These are phyloP conservation scores for Ptychochromis oligacanthus DNA, from an alignment of 2,113 vertebrate genomes.

Conservation along the genomic window DNA sequence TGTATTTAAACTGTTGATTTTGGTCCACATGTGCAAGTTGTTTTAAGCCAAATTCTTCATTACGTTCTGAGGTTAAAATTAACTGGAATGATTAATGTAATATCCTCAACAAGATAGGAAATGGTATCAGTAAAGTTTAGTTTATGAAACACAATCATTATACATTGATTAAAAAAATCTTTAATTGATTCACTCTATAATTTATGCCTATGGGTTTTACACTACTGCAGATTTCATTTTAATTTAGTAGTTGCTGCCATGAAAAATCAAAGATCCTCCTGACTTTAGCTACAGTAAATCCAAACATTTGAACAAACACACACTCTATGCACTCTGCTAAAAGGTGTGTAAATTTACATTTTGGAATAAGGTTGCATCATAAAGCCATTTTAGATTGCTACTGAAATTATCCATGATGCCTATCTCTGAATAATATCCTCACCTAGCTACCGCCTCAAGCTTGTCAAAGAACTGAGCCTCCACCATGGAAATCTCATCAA, in stretches of 20 bases:
- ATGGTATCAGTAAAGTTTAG: not conserved
- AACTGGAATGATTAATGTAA: not conserved
- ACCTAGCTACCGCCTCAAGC: constrained; percentile 93
- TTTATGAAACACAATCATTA: not conserved
- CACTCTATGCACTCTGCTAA: not conserved
- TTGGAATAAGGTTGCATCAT: not conserved
- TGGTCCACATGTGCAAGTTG: not conserved
- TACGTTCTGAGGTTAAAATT: not conserved
- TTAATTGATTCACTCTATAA: not conserved
- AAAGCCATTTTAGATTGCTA: not conserved
- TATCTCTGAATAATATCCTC: not conserved
- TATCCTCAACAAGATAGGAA: not conserved
- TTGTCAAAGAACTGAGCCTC: constrained; percentile 95
- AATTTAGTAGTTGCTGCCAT: not conserved
- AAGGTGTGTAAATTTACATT: not conserved
- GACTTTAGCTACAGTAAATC: not conserved
- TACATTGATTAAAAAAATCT: not conserved
- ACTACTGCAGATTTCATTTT: not conserved
- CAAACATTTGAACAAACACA: not conserved
- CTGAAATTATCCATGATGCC: not conserved
- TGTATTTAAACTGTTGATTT: not conserved
- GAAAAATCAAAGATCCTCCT: not conserved
- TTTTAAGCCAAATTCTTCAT: not conserved
- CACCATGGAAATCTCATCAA: constrained; percentile 98
- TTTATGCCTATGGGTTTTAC: not conserved